These are phyloP conservation scores for Rhinella marina DNA, from an alignment of 2,797 vertebrate genomes.

Conservation along the genomic window DNA sequence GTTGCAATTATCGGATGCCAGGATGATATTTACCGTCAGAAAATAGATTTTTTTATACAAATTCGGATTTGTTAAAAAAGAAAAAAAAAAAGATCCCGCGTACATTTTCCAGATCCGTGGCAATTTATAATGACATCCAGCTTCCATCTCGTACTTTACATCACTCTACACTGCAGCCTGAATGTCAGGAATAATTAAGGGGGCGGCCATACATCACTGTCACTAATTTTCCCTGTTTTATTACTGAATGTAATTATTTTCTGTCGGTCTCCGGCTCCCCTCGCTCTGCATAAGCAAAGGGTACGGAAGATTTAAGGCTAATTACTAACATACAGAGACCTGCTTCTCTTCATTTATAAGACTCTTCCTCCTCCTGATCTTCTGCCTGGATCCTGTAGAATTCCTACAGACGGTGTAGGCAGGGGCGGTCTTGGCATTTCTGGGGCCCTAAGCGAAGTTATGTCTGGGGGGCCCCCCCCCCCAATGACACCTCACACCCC, in stretches of 20 bases:
- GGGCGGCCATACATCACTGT: slow-evolving; percentile 58
- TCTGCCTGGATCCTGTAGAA: neutral
- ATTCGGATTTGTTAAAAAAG: no score
- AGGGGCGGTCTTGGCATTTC: no score
- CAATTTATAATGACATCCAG: neutral
- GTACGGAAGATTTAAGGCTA: slow-evolving; percentile 24
- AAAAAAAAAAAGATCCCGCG: no score
- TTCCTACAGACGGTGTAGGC: neutral
- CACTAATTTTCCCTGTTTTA: slow-evolving; percentile 35
- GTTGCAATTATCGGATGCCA: no score
- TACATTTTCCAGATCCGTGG: neutral
- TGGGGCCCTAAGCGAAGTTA: no score
- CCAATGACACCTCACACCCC: no score
- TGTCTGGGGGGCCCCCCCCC: no score
- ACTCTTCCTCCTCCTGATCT: neutral
- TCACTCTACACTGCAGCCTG: neutral
- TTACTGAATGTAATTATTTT: slow-evolving; percentile 39
- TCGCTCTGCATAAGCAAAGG: slow-evolving; percentile 34
- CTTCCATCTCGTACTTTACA: neutral
- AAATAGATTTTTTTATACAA: no score
- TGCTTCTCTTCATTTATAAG: slow-evolving; percentile 34
- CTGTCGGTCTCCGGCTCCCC: slow-evolving; percentile 1
- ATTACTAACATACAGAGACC: slow-evolving; percentile 29
- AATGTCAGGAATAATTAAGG: slow-evolving; percentile 12
- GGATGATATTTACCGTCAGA: no score